Evolutionary conservation across 1,140 invertebrate species (phyloP).

Genomic region (Muscidifurax raptorellus): DNA sequence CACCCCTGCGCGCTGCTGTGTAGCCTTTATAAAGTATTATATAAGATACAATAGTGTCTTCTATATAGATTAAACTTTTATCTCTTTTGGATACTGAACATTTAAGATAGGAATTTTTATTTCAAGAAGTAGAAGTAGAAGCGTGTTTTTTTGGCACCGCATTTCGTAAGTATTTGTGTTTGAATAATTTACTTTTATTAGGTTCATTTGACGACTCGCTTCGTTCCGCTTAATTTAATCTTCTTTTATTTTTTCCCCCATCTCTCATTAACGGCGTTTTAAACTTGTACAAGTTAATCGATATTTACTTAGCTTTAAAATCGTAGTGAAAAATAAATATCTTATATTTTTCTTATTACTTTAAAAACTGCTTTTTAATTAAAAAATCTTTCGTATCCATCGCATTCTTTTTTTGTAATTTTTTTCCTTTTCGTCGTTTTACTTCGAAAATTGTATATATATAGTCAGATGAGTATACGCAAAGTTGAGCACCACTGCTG

Average conservation of each 20-base stretch:
- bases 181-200: slow-evolving; percentile 36
- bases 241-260: not conserved
- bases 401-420: not conserved
- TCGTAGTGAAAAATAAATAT: slow-evolving; percentile 51
- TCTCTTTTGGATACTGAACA: slow-evolving; percentile 36
- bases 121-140: slow-evolving; percentile 37
- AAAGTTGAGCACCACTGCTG: slow-evolving; percentile 35
- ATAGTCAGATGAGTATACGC: not conserved
- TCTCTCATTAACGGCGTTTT: slow-evolving; percentile 26
- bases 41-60: slow-evolving; percentile 2
- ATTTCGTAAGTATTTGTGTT: not conserved
- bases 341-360: slow-evolving; percentile 33
- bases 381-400: slow-evolving; percentile 30
- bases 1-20: not conserved
- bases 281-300: slow-evolving; percentile 38
- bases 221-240: not conserved
- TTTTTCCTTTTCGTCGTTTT: not conserved
- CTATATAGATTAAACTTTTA: slow-evolving; percentile 45
- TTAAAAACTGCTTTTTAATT: slow-evolving; percentile 38
- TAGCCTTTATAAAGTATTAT: not conserved
- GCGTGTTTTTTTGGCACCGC: slow-evolving; percentile 46
- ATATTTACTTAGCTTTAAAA: slow-evolving; percentile 47
- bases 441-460: not conserved
- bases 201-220: not conserved
- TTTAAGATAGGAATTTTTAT: slow-evolving; percentile 49